Base-by-base conservation (phyloP, 2,797 vertebrate genomes). In the Oophaga sylvatica region DNA sequence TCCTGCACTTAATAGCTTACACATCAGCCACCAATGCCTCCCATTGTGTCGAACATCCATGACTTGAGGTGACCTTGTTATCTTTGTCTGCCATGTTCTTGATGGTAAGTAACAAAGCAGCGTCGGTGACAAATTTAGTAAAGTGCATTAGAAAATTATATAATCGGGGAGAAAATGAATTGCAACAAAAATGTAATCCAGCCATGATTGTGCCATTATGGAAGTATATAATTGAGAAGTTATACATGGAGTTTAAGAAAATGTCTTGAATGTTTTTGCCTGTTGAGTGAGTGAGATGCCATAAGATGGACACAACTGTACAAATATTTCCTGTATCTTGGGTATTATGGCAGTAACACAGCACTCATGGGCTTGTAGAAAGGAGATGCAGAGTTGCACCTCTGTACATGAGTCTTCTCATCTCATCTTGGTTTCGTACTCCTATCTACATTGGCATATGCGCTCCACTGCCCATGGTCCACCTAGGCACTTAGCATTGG, bases 401-500 rank as follows among this genome's bases (percentile, higher is more conserved):
- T 83, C 26, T 63, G 73, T 41, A 79, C 57, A 35, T 56, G 15
- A 88, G 70, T 29, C 56, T 17, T 31, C 57, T 81, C 17, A 70
- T 59, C 59, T 68, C 57, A 79, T 57, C 65, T 57, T 86, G n/a
- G 56, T 75, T 91, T 88, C 0, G 12, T 91, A 91, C 91, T 88
- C 62, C 85, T 87, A 31, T 84, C 90, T 92, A 87, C 90, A 89
- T 90, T 92, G 82, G 0, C 41, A 77, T 84, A 83, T 90, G 13
- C 26, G 67, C 63, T 77, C 41, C 20, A 16, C 89, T 87, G 87
- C 90, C 90, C 88, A 90, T 62, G 89, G 70, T 89, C 92, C 81
- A 68, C 6, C 88, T 90, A 90, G 90, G 84, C 80, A 90, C 84
- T 91, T 92, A 83, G 87, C 90, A 90, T 89, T 92, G 91, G 91